These are phyloP conservation scores for Trichogramma evanescens DNA, from an alignment of 2,888 invertebrate genomes.

Conservation along the genomic window DNA sequence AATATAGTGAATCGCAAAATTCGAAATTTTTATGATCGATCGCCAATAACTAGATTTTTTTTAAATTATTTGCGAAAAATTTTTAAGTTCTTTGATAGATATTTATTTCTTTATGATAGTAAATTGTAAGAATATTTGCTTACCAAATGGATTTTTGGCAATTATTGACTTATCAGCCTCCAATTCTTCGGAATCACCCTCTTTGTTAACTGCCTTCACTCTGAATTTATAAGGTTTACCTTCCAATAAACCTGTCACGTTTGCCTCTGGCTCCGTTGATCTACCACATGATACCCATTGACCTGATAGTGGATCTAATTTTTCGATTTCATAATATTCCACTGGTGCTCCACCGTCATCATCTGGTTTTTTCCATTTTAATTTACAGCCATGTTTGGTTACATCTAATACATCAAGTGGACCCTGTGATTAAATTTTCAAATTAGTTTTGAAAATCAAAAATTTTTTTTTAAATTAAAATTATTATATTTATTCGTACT, in stretches of 20 bases:
- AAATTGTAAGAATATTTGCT: constrained; percentile 3
- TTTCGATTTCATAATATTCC: constrained; percentile 93
- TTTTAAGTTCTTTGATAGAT: background rate
- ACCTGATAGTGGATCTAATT: constrained; percentile 83
- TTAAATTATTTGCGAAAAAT: too few relatives aligned
- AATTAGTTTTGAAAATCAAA: background rate
- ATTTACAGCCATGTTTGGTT: constrained; percentile 84
- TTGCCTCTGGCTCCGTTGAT: constrained; percentile 77
- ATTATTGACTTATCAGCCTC: constrained; percentile 89
- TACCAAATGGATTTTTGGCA: constrained; percentile 97
- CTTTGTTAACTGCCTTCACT: constrained; percentile 95
- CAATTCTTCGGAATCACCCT: constrained; percentile 94
- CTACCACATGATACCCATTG: constrained; percentile 91
- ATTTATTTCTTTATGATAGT: background rate
- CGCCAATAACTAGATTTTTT: too few relatives aligned
- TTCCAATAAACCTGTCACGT: constrained; percentile 76
- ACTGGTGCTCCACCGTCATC: constrained; percentile 94
- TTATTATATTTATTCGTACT: constrained; percentile 25
- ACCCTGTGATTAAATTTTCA: constrained; percentile 50
- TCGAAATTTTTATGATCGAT: background rate
- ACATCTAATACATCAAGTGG: constrained; percentile 83
- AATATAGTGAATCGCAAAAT: background rate
- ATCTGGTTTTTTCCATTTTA: constrained; percentile 89
- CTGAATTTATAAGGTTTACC: constrained; percentile 98
- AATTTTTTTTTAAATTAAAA: background rate